phyloP scores from a whole-genome alignment of 35 echinoderm and acorn worm species.

The Eucidaris tribuloides region DNA sequence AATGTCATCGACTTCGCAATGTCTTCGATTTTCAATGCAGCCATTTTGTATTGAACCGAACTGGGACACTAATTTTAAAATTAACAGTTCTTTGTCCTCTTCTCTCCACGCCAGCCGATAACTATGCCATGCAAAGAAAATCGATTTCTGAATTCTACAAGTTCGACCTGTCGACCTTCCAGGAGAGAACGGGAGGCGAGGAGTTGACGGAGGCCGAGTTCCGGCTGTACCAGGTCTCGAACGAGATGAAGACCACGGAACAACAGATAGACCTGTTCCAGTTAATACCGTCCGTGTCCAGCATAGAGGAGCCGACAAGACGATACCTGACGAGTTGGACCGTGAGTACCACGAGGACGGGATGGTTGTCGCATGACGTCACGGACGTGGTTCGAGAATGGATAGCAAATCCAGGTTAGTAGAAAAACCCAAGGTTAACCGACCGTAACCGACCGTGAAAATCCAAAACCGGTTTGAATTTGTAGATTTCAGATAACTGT shows the following conservation, averaged over 20 bases:
- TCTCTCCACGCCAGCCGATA: background rate
- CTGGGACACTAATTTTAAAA: too few species aligned
- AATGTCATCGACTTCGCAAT: too few species aligned
- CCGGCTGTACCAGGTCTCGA: constrained; percentile 51
- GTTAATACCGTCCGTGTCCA: constrained; percentile 27
- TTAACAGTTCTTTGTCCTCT: background rate
- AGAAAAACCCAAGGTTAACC: too few species aligned
- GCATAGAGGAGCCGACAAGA: background rate
- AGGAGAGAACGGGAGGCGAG: background rate
- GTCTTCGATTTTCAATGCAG: too few species aligned
- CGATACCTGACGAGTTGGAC: constrained; percentile 54
- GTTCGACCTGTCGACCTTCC: constrained; percentile 51
- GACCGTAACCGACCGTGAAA: too few species aligned
- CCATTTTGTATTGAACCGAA: too few species aligned
- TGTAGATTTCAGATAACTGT: too few species aligned
- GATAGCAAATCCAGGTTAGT: constrained; percentile 57
- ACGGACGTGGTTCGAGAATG: constrained; percentile 56
- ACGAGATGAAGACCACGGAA: constrained; percentile 21
- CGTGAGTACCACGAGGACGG: constrained; percentile 24
- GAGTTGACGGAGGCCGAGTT: constrained; percentile 66
- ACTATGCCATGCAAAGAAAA: constrained; percentile 11
- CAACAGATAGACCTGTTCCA: constrained; percentile 59
- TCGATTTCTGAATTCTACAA: constrained; percentile 47
- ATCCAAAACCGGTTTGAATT: too few species aligned
- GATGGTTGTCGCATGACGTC: constrained; percentile 61